These are phyloP conservation scores for Plotosus lineatus DNA, from an alignment of 2,113 vertebrate species.

Conservation along the genomic window DNA sequence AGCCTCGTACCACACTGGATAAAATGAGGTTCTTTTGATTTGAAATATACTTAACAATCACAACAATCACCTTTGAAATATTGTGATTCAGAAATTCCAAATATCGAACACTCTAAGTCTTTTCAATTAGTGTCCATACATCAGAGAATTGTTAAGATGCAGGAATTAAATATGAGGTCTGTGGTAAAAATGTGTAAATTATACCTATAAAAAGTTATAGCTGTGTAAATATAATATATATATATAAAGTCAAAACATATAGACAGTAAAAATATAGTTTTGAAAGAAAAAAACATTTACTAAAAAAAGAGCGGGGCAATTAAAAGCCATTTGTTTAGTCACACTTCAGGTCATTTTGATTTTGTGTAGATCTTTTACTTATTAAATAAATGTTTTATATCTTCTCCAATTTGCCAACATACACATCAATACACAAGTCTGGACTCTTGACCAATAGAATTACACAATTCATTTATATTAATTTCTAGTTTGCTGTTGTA, in stretches of 20 bases:
- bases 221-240: constrained; percentile 44
- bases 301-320: background rate
- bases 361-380: background rate
- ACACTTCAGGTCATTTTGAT: background rate
- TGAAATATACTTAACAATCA: background rate
- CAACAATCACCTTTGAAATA: no score
- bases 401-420: background rate
- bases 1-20: background rate
- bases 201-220: constrained; percentile 4
- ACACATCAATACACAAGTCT: background rate
- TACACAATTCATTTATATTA: background rate
- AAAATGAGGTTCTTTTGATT: background rate
- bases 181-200: constrained; percentile 34
- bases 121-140: background rate
- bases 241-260: constrained; percentile 8
- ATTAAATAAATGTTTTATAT: background rate
- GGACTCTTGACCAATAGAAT: constrained; percentile 15
- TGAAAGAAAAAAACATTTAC: constrained; percentile 17
- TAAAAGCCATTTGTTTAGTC: background rate
- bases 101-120: background rate
- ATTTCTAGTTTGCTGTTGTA: constrained; percentile 30
- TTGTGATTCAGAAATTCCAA: no score
- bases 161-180: background rate
- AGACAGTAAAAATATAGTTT: constrained; percentile 41
- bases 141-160: background rate